Evolutionary conservation across 2,113 vertebrate species (phyloP), one percentile per base, ranked within the genome.

Genomic region (Triplophysa dalaica): DNA sequence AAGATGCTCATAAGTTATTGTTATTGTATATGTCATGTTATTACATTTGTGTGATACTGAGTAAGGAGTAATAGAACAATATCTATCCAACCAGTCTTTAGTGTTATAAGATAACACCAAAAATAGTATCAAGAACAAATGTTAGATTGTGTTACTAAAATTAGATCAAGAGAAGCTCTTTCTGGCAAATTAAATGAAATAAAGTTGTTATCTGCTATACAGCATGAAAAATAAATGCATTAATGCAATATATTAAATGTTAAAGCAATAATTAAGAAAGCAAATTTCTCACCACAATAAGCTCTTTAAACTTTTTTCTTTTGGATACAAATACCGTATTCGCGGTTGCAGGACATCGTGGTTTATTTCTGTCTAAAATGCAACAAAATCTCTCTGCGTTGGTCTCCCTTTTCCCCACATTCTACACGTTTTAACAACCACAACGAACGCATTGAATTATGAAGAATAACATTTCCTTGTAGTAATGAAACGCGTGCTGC

Each of bases 291-390:
- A 45, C 43, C 3, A 3, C 43, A 45, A 11, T 45, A 45, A 9
- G 43, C 43, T 58, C 13, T 22, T 61, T 26, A 14, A 29, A 60
- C 14, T 38, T 13, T 56, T 17, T 14, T 70, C 22, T n/a, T 22
- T 65, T 17, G 16, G 19, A 4, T 38, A 9, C 26, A 29, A 5
- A 33, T n/a, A 26, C 8, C 19, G 33, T 81, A 58, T 81, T 81
- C 73, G 22, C 22, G 48, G 63, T 81, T 81, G 4, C 67, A 48
- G 67, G 74, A 81, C 45, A 62, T 19, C 48, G n/a, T 64, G 68
- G 69, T 38, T 17, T 56, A 0, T 22, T 62, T 80, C 43, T 78
- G 50, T 62, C 24, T 52, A 66, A 22, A 22, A 50, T 24, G 10
- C 43, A 4, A 63, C 38, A 11, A 77, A 45, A 58, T 45, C 43